Percentiles rank a stretch among this genome's conserved stretches.
phyloP scores from a whole-genome alignment of 2,888 invertebrate genomes.

The Bombylius discolor region DNA sequence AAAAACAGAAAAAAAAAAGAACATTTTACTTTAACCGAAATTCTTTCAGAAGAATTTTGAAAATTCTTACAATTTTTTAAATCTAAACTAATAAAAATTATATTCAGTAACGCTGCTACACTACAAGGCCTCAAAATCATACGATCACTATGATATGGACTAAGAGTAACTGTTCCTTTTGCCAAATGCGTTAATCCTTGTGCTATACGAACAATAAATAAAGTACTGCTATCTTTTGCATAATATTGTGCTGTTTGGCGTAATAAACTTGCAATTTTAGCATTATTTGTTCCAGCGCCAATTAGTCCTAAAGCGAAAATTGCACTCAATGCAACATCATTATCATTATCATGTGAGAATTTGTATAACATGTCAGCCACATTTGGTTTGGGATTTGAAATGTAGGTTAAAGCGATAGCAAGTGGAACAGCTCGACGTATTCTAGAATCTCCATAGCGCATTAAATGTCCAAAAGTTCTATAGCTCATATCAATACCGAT shows the following conservation, averaged over 20 bases:
- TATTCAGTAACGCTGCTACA: constrained; percentile 77
- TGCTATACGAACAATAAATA: constrained; percentile 88
- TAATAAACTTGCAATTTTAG: constrained; percentile 83
- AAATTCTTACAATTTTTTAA: constrained; percentile 73
- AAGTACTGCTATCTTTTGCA: constrained; percentile 84
- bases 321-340: constrained; percentile 89
- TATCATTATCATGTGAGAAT: constrained; percentile 90
- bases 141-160: constrained; percentile 86
- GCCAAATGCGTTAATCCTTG: constrained; percentile 90
- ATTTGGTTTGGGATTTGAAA: constrained; percentile 84
- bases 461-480: constrained; percentile 74
- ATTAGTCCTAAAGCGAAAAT: constrained; percentile 95
- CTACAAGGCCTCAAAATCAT: constrained; percentile 83
- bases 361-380: constrained; percentile 91
- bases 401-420: constrained; percentile 85
- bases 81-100: constrained; percentile 80
- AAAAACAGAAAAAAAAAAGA: constrained; percentile 26
- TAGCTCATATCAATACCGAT: constrained; percentile 93
- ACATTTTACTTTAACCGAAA: too few relatives aligned
- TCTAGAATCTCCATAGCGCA: constrained; percentile 87
- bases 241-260: constrained; percentile 90
- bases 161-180: constrained; percentile 87
- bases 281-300: constrained; percentile 69
- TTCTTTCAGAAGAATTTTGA: background rate
- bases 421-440: constrained; percentile 87